Conservation (phyloP, 2,113 vertebrate species). For the Todiramphus chloris region DNA sequence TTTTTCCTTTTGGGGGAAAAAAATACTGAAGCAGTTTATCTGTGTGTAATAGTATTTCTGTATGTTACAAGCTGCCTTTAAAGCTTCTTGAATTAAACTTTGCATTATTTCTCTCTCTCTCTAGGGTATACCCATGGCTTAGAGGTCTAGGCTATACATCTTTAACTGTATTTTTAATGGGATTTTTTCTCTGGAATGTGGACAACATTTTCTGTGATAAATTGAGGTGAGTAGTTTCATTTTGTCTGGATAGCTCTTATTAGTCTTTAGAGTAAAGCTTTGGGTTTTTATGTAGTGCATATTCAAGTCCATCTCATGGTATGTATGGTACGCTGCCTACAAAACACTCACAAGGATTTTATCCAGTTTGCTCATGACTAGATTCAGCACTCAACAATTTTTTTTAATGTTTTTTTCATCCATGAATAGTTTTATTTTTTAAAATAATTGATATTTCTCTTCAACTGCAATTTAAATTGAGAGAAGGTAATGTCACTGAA, state of each 20-base stretch:
- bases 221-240: slow-evolving; percentile 81
- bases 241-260: background rate
- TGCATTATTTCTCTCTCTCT: background rate
- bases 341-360: background rate
- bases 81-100: background rate
- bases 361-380: background rate
- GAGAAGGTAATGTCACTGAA: background rate
- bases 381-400: background rate
- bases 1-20: background rate
- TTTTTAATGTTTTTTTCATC: background rate
- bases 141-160: slow-evolving; percentile 90
- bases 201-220: slow-evolving; percentile 96
- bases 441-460: background rate
- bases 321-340: background rate
- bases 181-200: slow-evolving; percentile 96
- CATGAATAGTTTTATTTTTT: background rate
- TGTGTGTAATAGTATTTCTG: background rate
- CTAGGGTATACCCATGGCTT: slow-evolving; percentile 95
- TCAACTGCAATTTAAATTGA: background rate
- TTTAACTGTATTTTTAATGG: slow-evolving; percentile 89
- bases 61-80: background rate
- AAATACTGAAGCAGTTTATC: background rate
- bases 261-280: background rate
- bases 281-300: background rate
- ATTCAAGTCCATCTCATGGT: background rate